Evolutionary conservation across 1,140 invertebrate species (phyloP).

Genomic region (Ericerus pela): DNA sequence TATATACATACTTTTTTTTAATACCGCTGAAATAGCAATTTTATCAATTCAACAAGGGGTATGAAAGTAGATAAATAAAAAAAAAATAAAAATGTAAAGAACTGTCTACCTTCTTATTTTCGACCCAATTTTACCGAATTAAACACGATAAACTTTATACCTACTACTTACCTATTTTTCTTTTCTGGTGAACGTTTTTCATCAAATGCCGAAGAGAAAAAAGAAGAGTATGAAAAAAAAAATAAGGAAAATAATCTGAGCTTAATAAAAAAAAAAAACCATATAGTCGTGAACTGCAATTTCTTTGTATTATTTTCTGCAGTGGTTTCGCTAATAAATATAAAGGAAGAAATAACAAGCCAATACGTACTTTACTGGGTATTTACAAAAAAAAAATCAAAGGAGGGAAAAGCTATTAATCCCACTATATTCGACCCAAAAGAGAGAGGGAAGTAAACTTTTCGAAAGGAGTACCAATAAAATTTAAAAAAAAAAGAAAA

Average conservation of each 20-base stretch:
- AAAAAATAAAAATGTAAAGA: no score
- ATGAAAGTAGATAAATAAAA: no score
- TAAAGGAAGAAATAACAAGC: constrained; percentile 10
- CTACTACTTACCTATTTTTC: neutral
- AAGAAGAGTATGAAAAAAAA: neutral
- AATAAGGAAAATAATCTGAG: neutral
- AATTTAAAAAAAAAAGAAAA: constrained; percentile 3
- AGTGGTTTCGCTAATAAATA: constrained; percentile 8
- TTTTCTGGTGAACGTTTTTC: neutral
- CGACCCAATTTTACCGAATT: neutral
- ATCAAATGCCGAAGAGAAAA: neutral
- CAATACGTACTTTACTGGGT: constrained; percentile 5
- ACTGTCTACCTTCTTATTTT: no score
- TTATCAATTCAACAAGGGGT: no score
- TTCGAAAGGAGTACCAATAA: no score
- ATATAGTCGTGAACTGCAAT: constrained; percentile 1
- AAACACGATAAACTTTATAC: neutral
- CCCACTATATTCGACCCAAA: no score
- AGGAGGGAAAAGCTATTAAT: constrained; percentile 3
- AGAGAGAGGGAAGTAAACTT: no score
- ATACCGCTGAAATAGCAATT: no score
- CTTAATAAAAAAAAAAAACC: constrained; percentile 3
- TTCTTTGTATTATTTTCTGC: neutral
- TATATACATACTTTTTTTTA: no score
- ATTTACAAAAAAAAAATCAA: constrained; percentile 5